Conservation (phyloP, 2,113 vertebrate genomes). For the Thalassoma bifasciatum region DNA sequence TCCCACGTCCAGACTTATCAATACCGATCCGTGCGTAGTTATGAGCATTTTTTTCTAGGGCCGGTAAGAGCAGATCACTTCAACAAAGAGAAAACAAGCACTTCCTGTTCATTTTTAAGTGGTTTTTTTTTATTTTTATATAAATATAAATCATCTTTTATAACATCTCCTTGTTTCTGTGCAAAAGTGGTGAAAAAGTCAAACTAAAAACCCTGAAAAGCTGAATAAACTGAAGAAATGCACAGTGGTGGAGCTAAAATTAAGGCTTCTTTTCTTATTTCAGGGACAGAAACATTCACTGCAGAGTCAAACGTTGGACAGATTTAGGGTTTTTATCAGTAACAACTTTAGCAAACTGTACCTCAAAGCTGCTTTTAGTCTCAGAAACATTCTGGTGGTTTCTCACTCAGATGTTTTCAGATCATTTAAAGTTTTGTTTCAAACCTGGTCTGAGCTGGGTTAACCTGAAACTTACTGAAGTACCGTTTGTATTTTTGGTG, state of each 20-base stretch:
- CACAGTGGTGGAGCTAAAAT: conserved; percentile 16
- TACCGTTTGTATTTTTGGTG: conserved; percentile 1
- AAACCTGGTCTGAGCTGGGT: not conserved
- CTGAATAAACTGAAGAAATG: conserved; percentile 6
- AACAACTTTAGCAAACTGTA: not conserved
- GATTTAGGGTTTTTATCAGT: conserved; percentile 6
- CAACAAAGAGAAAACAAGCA: not conserved
- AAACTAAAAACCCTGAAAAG: not conserved
- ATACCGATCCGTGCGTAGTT: too few species aligned
- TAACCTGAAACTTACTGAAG: not conserved
- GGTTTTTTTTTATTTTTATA: conserved; percentile 58
- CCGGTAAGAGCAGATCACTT: not conserved
- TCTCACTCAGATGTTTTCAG: not conserved
- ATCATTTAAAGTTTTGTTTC: not conserved
- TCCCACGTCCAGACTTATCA: too few species aligned
- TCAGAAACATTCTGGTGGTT: not conserved
- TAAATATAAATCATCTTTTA: conserved; percentile 72
- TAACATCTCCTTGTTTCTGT: conserved; percentile 40
- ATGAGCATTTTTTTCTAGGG: too few species aligned
- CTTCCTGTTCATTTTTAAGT: conserved; percentile 11
- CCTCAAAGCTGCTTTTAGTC: not conserved
- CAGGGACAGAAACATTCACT: not conserved
- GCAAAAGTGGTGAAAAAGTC: conserved; percentile 46
- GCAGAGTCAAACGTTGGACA: not conserved
- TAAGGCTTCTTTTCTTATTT: conserved; percentile 6